Conservation (phyloP, 1,140 invertebrate genomes). For the Drusus annulatus region DNA sequence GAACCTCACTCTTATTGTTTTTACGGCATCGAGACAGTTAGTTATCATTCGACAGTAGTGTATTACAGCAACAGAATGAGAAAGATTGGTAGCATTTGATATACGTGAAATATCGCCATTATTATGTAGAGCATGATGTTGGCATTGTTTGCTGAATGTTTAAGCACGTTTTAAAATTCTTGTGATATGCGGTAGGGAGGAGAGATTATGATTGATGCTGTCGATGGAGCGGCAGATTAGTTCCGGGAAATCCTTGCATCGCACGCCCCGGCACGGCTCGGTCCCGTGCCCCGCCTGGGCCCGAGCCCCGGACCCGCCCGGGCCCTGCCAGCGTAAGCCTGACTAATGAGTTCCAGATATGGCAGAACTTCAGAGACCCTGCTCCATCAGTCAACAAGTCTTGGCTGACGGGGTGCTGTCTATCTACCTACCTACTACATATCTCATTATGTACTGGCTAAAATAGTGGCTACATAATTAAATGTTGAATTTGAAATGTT, state of each 20-base stretch:
- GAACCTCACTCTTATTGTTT: background rate
- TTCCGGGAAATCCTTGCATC: slow-evolving; percentile 53
- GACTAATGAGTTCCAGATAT: slow-evolving; percentile 54
- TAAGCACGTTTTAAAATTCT: too few relatives aligned
- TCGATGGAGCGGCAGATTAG: slow-evolving; percentile 48
- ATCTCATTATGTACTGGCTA: too few relatives aligned
- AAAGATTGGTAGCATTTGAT: too few relatives aligned
- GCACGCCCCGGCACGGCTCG: slow-evolving; percentile 45
- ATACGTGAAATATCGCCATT: too few relatives aligned
- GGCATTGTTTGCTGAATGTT: too few relatives aligned
- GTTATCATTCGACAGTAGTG: too few relatives aligned
- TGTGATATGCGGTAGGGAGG: background rate
- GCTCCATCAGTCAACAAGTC: slow-evolving; percentile 39
- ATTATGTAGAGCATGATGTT: too few relatives aligned
- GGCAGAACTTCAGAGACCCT: slow-evolving; percentile 32
- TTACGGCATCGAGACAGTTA: too few relatives aligned
- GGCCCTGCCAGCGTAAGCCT: slow-evolving; percentile 37
- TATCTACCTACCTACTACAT: background rate
- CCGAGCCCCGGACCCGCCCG: too few relatives aligned
- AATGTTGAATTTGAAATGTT: too few relatives aligned
- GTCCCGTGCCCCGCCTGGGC: background rate
- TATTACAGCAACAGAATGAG: too few relatives aligned
- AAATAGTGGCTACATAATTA: too few relatives aligned
- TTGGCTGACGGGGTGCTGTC: background rate
- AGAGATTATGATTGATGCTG: slow-evolving; percentile 49